phyloP scores from a whole-genome alignment of 2,113 vertebrate species.

The Haliaeetus leucogaster region DNA sequence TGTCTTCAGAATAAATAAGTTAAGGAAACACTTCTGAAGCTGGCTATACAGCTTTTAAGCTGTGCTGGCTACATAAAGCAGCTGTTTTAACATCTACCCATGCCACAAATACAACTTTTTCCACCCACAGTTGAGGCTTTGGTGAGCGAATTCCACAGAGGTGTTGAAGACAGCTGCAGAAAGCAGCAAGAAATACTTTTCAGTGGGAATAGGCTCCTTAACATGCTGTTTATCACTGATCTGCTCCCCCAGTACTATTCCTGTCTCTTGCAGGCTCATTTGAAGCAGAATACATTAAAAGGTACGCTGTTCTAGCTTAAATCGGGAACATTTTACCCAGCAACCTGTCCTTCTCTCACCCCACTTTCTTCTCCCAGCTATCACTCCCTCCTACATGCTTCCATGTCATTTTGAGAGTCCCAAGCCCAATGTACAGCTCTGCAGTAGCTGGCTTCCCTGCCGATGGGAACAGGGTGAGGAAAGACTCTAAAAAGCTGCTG shows the following conservation, averaged over 20 bases:
- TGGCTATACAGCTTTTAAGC: neutral
- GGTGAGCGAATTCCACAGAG: neutral
- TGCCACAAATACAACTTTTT: neutral
- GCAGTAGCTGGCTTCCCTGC: neutral
- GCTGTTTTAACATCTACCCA: neutral
- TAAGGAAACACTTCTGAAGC: neutral
- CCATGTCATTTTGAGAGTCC: neutral
- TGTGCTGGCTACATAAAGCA: neutral
- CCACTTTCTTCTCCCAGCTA: neutral
- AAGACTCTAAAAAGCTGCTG: neutral
- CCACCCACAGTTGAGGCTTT: neutral
- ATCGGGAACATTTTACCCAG: neutral
- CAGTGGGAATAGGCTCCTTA: neutral
- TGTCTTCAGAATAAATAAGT: neutral
- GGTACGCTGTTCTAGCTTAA: neutral
- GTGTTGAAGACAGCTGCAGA: neutral
- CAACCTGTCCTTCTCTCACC: neutral
- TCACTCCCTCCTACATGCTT: neutral
- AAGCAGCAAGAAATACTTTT: neutral
- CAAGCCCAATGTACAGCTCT: fast-evolving
- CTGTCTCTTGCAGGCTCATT: neutral
- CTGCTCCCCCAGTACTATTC: neutral
- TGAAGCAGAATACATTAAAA: neutral
- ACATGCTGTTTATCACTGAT: neutral
- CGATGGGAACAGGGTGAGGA: fast-evolving